phyloP scores from a whole-genome alignment of 2,113 vertebrate species.

The Myiopsitta monachus region DNA sequence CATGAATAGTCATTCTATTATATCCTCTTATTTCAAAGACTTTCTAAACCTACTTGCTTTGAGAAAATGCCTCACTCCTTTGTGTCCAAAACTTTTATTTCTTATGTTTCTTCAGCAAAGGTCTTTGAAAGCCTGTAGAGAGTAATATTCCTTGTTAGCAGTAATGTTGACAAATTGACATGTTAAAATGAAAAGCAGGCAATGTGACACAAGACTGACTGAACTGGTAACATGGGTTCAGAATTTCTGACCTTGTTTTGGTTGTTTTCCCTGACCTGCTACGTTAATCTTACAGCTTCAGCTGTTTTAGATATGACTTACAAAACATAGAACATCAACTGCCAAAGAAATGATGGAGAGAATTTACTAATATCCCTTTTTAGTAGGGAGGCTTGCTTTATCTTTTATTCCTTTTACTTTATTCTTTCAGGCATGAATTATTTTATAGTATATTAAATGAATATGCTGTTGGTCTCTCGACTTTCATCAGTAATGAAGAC shows the following conservation, averaged over 20 bases:
- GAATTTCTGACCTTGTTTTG: not conserved
- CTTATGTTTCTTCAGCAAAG: not conserved
- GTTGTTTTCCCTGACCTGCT: not conserved
- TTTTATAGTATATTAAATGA: not conserved
- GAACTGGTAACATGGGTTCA: not conserved
- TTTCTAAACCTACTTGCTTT: not conserved
- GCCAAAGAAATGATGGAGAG: not conserved
- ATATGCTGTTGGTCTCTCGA: not conserved
- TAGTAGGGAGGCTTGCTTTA: not conserved
- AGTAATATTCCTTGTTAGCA: not conserved
- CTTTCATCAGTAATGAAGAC: conserved; percentile 14
- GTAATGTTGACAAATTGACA: not conserved
- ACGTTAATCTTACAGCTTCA: not conserved
- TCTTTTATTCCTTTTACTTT: not conserved
- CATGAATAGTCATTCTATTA: not conserved
- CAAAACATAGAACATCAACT: not conserved
- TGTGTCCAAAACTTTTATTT: not conserved
- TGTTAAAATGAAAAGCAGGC: not conserved
- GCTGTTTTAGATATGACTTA: not conserved
- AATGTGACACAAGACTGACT: not conserved
- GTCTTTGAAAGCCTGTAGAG: not conserved
- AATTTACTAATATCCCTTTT: not conserved
- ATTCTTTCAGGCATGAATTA: conserved; percentile 5
- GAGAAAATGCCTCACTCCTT: not conserved
- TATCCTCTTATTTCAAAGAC: not conserved